These are phyloP conservation scores for Napeogenes inachia DNA, from an alignment of 2,888 invertebrate species.

Conservation along the genomic window DNA sequence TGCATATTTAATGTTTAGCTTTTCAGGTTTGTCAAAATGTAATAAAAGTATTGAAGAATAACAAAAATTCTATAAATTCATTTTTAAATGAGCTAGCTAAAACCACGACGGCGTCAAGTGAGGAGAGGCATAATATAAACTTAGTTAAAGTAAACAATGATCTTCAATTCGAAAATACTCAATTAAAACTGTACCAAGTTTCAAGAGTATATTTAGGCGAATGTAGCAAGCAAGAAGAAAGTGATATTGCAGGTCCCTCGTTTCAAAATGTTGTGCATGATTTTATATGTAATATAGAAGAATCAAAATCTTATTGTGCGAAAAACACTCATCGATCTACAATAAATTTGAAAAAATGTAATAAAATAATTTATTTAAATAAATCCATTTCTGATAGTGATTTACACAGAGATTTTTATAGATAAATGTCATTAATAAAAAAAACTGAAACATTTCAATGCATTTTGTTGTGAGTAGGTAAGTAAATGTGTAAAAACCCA, in stretches of 20 bases:
- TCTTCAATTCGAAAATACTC: conserved; percentile 46
- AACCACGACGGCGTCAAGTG: conserved; percentile 34
- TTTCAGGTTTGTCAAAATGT: conserved; percentile 42
- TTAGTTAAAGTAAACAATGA: conserved; percentile 41
- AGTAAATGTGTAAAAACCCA: background rate
- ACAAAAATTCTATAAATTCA: conserved; percentile 36
- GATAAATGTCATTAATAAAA: background rate
- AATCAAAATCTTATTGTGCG: background rate
- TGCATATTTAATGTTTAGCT: background rate
- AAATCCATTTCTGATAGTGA: conserved; percentile 3
- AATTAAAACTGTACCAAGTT: conserved; percentile 38
- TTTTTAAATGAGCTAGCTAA: conserved; percentile 38
- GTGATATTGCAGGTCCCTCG: background rate
- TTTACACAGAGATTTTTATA: conserved; percentile 1
- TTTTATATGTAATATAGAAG: background rate
- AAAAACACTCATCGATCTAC: no score
- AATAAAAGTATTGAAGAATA: conserved; percentile 39
- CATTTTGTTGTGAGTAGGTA: background rate
- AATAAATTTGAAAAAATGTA: no score
- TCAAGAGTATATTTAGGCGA: conserved; percentile 5
- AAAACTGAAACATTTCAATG: no score
- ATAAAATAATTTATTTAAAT: background rate
- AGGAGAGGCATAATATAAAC: conserved; percentile 33
- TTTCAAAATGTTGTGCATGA: background rate
- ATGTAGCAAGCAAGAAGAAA: background rate